Evolutionary conservation across 2,113 vertebrate species (phyloP), one percentile per base, ranked within the genome.

Genomic region (Sylvietta virens): DNA sequence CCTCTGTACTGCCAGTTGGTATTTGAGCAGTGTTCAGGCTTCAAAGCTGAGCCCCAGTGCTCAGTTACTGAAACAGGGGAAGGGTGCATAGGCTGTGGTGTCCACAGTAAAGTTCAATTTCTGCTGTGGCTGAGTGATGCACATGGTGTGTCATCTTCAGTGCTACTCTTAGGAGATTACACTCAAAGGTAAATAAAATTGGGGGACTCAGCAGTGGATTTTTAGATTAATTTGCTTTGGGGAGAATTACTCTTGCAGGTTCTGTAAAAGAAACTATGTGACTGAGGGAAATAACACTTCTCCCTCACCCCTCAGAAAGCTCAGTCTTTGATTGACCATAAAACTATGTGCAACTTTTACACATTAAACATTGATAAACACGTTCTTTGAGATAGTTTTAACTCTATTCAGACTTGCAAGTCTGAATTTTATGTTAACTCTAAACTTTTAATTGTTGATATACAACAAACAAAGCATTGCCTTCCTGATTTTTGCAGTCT

Each of bases 151-250:
- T 31, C 6, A 14, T 24, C 51, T 80, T 60, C 3, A 4, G 31
- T 26, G 28, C 8, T 23, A 7, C 11, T 35, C 33, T 58, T 53
- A 2, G 15, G 7, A 21, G 4, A 31, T 40, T 64, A 40, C 3
- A 26, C 20, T 3, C 23, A 11, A 67, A 69, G 15, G 20, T 73
- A 51, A 54, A 50, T 27, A 1, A 58, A 40, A 3, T 0, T 66
- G 19, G 4, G 13, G 5, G 13, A 21, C 27, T 40, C 0, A 1
- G n/a, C 23, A 27, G 20, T 40, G 14, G 1, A 0, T 16, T 79
- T 54, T 50, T 74, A 44, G 6, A 11, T 47, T 61, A 28, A 13
- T n/a, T 89, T 51, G 10, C 20, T 62, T 27, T 66, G 11, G 6
- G 8, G 26, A 35, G 12, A 56, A 56, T 47, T 39, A 13, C 2